Evolutionary conservation across 2,113 vertebrate genomes (phyloP), one percentile per base, ranked within the genome.

Genomic region (Marmota flaviventris): DNA sequence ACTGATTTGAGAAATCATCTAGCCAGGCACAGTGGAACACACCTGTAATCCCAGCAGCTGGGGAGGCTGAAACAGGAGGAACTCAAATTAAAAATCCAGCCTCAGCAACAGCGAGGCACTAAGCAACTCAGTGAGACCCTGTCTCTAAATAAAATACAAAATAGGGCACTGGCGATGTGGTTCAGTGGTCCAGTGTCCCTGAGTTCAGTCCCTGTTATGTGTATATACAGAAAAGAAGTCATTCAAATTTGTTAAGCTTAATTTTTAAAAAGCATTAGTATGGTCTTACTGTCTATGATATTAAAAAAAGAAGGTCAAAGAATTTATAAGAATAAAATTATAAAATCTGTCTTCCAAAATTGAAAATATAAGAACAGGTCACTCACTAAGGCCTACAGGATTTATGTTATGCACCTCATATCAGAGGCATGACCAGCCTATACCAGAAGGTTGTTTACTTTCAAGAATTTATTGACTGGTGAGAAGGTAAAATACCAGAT

Each of bases 201-300:
- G 48, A 51, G 48, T 51, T 51, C 48, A 51, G 13, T 51, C 48
- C 48, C 48, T 51, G 48, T 12, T 45, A 45, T 45, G 45, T 45
- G 45, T 45, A 8, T 45, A 9, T 45, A 45, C 8, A 45, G 45
- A 45, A 45, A 51, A 96, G 17, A 89, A 81, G 92, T 70, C n/a
- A 91, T 61, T 95, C 27, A 89, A 25, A 75, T 85, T 92, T 53
- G 27, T 48, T 58, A 58, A 84, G 4, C 70, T 25, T 32, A 32
- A 58, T 65, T 84, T 84, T 73, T 45, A 72, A 53, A 92, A 93
- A 73, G 9, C 4, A 42, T 86, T 39, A 77, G 8, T 39, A 11
- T n/a, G 11, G 4, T 83, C 24, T 93, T 86, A 25, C 1, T 84
- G 16, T 29, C 65, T 51, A 51, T 13, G 48, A 51, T 51, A 13